Evolutionary conservation across 2,888 invertebrate species (phyloP).

Genomic region (Ischnus inquisitorius): DNA sequence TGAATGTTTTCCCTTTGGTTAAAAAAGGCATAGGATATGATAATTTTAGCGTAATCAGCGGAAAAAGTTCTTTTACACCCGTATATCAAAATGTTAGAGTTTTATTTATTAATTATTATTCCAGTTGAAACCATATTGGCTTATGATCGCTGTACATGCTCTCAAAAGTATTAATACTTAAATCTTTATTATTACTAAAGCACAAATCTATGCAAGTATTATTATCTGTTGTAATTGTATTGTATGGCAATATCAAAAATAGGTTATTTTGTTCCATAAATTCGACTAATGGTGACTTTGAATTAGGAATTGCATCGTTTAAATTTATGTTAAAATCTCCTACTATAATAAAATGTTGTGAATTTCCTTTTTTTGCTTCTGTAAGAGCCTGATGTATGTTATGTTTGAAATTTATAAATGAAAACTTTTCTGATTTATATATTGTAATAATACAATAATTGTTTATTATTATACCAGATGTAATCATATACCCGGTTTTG

Average conservation of each 20-base stretch:
- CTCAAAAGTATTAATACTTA: constrained; percentile 20
- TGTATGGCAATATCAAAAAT: not conserved
- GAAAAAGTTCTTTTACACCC: too few species aligned
- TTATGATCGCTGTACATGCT: constrained; percentile 42
- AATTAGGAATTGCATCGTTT: not conserved
- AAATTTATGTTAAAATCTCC: too few species aligned
- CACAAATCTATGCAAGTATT: constrained; percentile 22
- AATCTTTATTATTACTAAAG: constrained; percentile 22
- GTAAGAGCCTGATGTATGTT: too few species aligned
- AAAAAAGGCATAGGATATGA: too few species aligned
- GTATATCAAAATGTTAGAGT: too few species aligned
- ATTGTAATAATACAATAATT: constrained; percentile 41
- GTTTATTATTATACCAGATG: constrained; percentile 24
- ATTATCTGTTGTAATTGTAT: constrained; percentile 31
- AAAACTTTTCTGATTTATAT: constrained; percentile 31
- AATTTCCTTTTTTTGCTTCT: too few species aligned
- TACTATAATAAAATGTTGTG: too few species aligned
- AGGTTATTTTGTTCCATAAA: constrained; percentile 28
- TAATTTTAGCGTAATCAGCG: too few species aligned
- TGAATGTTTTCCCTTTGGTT: too few species aligned
- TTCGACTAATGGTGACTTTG: not conserved
- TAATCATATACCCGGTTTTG: constrained; percentile 17
- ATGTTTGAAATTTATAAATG: not conserved
- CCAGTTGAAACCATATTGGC: constrained; percentile 22
- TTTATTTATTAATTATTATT: not conserved